Conservation (phyloP, 2,797 vertebrate species). For the Hyperoplus lanceolatus region DNA sequence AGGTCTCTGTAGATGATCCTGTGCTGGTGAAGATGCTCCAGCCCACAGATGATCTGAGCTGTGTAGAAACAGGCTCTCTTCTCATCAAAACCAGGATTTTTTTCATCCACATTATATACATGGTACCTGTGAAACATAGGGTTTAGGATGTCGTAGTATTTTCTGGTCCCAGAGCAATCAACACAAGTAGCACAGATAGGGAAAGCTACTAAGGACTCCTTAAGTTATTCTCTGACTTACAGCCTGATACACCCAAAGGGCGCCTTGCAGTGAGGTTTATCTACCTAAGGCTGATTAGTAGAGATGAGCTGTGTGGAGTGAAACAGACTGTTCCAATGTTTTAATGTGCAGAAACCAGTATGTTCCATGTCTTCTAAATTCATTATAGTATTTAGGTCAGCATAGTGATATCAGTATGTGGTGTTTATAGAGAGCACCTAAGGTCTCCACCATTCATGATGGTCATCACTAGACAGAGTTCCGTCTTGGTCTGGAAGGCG, state of each 20-base stretch:
- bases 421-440: constrained; percentile 70
- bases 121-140: constrained; percentile 75
- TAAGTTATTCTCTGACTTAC: constrained; percentile 31
- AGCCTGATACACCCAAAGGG: constrained; percentile 17
- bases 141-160: background rate
- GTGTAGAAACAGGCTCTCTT: constrained; percentile 82
- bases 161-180: background rate
- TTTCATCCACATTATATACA: constrained; percentile 87
- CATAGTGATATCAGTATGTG: background rate
- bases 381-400: background rate
- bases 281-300: constrained; percentile 59
- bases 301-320: constrained; percentile 37
- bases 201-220: background rate
- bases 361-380: background rate
- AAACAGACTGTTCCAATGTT: constrained; percentile 11
- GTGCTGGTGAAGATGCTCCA: constrained; percentile 88
- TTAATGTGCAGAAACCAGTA: constrained; percentile 19
- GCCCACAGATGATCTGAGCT: constrained; percentile 86
- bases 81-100: constrained; percentile 86
- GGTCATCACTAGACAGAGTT: constrained; percentile 88
- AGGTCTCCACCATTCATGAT: constrained; percentile 89
- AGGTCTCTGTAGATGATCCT: constrained; percentile 87
- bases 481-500: constrained; percentile 87
- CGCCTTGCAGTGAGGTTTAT: constrained; percentile 46
- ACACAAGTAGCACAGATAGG: background rate